Conservation (phyloP, 2,113 vertebrate genomes). For the Edolisoma coerulescens region DNA sequence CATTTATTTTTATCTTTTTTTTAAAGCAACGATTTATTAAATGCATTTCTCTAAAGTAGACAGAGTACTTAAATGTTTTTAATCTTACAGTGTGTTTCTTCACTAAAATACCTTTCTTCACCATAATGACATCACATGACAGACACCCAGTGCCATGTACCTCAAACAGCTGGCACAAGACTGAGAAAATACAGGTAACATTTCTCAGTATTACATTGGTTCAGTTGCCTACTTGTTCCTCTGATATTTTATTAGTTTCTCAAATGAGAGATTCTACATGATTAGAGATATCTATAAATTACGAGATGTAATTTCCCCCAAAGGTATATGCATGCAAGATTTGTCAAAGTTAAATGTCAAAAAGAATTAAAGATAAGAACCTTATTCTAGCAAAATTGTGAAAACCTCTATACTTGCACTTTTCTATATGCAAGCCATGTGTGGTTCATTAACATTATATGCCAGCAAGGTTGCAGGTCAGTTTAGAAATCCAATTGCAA, state of each 20-base stretch:
- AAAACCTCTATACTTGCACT: background rate
- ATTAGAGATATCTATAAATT: background rate
- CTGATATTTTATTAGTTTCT: background rate
- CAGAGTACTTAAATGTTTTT: background rate
- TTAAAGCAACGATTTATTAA: background rate
- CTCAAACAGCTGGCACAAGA: background rate
- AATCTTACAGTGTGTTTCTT: background rate
- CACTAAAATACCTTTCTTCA: background rate
- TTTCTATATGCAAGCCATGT: background rate
- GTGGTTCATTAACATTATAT: constrained; percentile 18
- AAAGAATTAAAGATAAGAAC: background rate
- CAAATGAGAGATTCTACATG: background rate
- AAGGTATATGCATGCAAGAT: background rate
- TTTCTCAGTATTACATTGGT: background rate
- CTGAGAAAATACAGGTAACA: background rate
- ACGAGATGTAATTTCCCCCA: background rate
- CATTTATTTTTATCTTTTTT: background rate
- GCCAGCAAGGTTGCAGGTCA: constrained; percentile 33
- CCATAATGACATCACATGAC: background rate
- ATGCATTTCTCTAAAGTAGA: background rate
- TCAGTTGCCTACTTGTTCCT: background rate
- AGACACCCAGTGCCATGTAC: background rate
- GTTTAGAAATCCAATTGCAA: constrained; percentile 11
- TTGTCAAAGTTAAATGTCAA: background rate
- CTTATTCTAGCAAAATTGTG: background rate